Base-by-base conservation (phyloP, 2,888 invertebrate species). In the Ceriagrion tenellum region DNA sequence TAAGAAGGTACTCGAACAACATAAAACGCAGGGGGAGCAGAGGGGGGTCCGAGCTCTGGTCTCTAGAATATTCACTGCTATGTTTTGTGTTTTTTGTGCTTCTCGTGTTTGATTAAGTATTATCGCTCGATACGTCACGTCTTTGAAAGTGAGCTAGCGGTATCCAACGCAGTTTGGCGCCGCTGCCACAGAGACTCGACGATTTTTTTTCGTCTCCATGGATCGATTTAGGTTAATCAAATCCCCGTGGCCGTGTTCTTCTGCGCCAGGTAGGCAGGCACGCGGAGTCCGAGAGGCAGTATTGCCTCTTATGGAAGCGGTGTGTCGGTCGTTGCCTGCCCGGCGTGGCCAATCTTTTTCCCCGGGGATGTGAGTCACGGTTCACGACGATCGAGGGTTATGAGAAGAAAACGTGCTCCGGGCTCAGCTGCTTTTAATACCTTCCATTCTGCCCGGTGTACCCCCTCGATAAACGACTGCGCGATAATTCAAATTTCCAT, bases 141-240 rank as follows among this genome's bases (percentile, higher is more conserved):
- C 47, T 47, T 47, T 47, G 47, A 47, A 47, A 47, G 47, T 2
- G 47, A 47, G 47, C 8, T 47, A 47, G 47, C n/a, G 69, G 26
- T 26, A 69, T 69, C 8, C 69, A 69, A n/a, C 69, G 8, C 47
- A 69, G 69, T 12, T 23, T 1, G 81, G 81, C 30, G 35, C 81
- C 30, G 16, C 69, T 30, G 81, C n/a, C 81, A 2, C 3, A 35
- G 81, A 81, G 30, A 13, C 81, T 35, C 81, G 35, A 12, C 16
- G 13, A 20, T 35, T 13, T 81, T 13, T 81, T 81, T 81, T 81
- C 81, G 35, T 81, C 81, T 35, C 16, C 81, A 35, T 8, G 35
- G 81, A 81, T 35, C 81, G 81, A 81, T 81, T 81, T 81, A 81
- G 81, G 81, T 81, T 81, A 81, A 81, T 81, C 81, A 35, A 81